phyloP scores from a whole-genome alignment of 2,113 vertebrate genomes.

The Grammomys dolichurus region DNA sequence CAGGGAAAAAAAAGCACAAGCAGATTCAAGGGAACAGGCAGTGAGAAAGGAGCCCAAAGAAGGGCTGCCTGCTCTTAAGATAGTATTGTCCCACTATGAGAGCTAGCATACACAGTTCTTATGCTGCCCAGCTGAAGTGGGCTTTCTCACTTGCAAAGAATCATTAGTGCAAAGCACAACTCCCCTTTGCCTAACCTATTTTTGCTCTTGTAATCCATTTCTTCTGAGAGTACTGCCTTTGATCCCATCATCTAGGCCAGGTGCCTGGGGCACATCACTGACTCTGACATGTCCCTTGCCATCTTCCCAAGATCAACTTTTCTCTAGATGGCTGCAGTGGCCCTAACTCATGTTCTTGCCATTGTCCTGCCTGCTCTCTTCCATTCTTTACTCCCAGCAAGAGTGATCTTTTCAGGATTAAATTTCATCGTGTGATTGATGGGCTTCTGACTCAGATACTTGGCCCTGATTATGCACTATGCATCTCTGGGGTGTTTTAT shows the following conservation, averaged over 20 bases:
- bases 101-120: background rate
- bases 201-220: background rate
- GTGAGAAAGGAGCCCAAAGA: background rate
- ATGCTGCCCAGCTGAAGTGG: background rate
- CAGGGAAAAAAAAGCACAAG: background rate
- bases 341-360: background rate
- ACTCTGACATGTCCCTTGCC: background rate
- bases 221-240: background rate
- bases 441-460: background rate
- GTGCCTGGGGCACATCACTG: background rate
- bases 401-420: constrained; percentile 1
- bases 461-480: background rate
- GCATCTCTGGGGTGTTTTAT: constrained; percentile 33
- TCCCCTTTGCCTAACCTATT: background rate
- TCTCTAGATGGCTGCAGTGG: background rate
- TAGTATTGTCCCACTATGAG: background rate
- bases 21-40: background rate
- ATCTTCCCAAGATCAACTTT: background rate
- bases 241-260: background rate
- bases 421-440: background rate
- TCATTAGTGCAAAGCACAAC: background rate
- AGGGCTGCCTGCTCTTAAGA: background rate
- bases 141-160: background rate
- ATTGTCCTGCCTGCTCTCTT: background rate
- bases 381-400: background rate